Base-by-base conservation (phyloP, 2,888 invertebrate species). In the Aphidius colemani region DNA sequence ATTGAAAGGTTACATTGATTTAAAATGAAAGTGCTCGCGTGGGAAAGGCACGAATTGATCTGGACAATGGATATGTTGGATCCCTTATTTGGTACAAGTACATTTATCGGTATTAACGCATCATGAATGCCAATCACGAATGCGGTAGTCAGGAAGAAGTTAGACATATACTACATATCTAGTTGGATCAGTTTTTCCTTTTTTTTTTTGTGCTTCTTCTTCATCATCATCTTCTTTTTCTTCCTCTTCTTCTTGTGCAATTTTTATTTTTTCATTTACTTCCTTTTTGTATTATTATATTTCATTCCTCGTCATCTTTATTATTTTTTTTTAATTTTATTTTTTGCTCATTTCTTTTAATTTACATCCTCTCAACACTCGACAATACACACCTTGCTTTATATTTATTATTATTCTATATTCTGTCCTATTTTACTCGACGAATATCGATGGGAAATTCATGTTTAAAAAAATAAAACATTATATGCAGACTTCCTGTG, bases 11-110 rank as follows among this genome's bases (percentile, higher is more conserved):
- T 50, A 59, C 55, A 62, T 13, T 49, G 49, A 30, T 40, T 48
- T 41, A 10, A 49, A 60, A 65, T 64, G 71, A 73, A 72, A 71
- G 71, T 71, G 68, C 9, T 53, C 39, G 66, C 68, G 72, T 73
- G 72, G 68, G 73, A 73, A 73, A 72, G 69, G 55, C 67, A 66
- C 69, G 70, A 70, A 71, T 69, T 61, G 65, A 69, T 67, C 41
- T 18, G 59, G 64, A 71, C 69, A 70, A 71, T 69, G 62, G 53
- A 44, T 62, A 46, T 63, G 63, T 49, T 56, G 48, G 58, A 48
- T 45, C 51, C 67, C 67, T 69, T 70, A 69, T 68, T 67, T 59
- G 67, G 69, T 60, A 67, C 66, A 51, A 53, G 67, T 66, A 68
- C 67, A 66, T 69, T 65, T 68, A 70, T 70, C 66, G 66, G 53